Evolutionary conservation across 1,140 invertebrate genomes (phyloP), one percentile per base, ranked within the genome.

Genomic region (Stenopsyche tienmushanensis): DNA sequence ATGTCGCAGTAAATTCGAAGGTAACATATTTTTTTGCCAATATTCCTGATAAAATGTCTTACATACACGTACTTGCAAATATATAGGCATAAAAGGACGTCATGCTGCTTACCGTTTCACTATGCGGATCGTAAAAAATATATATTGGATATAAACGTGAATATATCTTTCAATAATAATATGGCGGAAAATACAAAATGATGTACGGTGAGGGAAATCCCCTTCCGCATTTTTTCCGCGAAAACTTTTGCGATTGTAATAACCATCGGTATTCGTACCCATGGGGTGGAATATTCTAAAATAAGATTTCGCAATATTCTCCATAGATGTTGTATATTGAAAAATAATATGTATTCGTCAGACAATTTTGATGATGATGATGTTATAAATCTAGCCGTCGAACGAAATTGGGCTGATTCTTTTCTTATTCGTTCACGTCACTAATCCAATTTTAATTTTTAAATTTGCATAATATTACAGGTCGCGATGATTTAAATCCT

Each of bases 111-210:
- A 26, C 53, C 34, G 34, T 62, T 57, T 57, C 58, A 34, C 65
- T 17, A 24, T 15, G 24, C 25, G 17, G 55, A 52, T 68, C 66
- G 62, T 68, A 68, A 68, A 68, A 68, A 68, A 64, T 59, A 62
- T 67, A 64, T 68, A 68, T 68, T 68, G 66, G 62, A 64, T 68
- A 68, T 68, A 68, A 68, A 68, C 24, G 18, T 20, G 53, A 45
- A 68, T 68, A 68, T 68, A 64, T 68, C 62, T 60, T 62, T 39
- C 62, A 68, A 68, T 68, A 68, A 68, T 60, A 64, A 64, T 54
- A 60, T 45, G 26, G 55, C 42, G 62, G 53, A 34, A 42, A 57
- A 63, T 47, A 25, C 52, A 47, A 62, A 66, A 42, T 24, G 57
- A 60, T 42, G 57, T 26, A 20, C 2, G 29, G n/a, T 39, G 44